Evolutionary conservation across 1,140 invertebrate genomes (phyloP), one percentile per base, ranked within the genome.

Genomic region (Sinonovacula constricta): DNA sequence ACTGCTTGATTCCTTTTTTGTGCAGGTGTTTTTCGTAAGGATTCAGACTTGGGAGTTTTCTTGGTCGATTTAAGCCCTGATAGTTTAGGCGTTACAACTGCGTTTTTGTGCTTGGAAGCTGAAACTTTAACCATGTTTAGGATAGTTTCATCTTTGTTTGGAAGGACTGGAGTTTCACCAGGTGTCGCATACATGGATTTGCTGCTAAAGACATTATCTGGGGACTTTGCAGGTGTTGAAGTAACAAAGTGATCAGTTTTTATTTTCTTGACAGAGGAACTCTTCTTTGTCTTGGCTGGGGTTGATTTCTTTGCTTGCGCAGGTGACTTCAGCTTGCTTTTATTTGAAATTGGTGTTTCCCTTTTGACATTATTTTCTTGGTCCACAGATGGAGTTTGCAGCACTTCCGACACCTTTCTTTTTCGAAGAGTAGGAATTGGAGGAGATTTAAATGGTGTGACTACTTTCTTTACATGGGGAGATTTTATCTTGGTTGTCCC

Each of bases 121-220:
- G n/a, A n/a, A n/a, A n/a, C n/a, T n/a, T n/a, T n/a, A n/a, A n/a
- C n/a, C n/a, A n/a, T n/a, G n/a, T n/a, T n/a, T n/a, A n/a, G n/a
- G n/a, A n/a, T n/a, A n/a, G n/a, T n/a, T n/a, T n/a, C n/a, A n/a
- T n/a, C n/a, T n/a, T n/a, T n/a, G 7, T 45, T 45, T 45, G 39
- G 39, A 10, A 45, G 22, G 22, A 67, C 54, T n/a, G 72, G 72
- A 34, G 62, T 76, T 56, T 76, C 72, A 15, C 49, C 31, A 18
- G 72, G 72, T 3, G 72, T 76, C 18, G 45, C 34, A 49, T 76
- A 76, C 24, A 76, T 66, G 12, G 72, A 75, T 18, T 75, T 66
- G 0, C 62, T 62, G 33, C 39, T 66, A 22, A 75, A 54, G 28
- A 65, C 56, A 24, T 75, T 51, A 22, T n/a, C n/a, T n/a, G 66